These are phyloP conservation scores for Poeciliopsis turrubarensis DNA, from an alignment of 2,113 vertebrate genomes.

Conservation along the genomic window DNA sequence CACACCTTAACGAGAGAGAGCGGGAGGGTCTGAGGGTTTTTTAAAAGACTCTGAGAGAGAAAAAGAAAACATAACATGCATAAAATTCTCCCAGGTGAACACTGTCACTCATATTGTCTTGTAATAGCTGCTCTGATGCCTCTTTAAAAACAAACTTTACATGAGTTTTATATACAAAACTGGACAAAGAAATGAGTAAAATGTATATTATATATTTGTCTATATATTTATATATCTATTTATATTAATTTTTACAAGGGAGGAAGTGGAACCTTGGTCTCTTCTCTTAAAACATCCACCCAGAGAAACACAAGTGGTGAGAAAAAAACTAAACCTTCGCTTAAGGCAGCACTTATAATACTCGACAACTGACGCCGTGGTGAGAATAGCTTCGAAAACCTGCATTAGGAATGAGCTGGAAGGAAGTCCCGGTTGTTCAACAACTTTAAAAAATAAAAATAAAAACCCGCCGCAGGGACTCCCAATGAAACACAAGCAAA, in stretches of 20 bases:
- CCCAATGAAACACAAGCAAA: slow-evolving; percentile 26
- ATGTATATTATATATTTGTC: slow-evolving; percentile 80
- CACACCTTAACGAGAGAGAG: slow-evolving; percentile 66
- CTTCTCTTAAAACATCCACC: slow-evolving; percentile 47
- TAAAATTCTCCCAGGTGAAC: slow-evolving; percentile 78
- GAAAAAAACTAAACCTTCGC: slow-evolving; percentile 41
- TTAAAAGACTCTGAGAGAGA: slow-evolving; percentile 49
- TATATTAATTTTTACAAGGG: slow-evolving; percentile 85
- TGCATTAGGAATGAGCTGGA: slow-evolving; percentile 61
- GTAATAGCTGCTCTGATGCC: slow-evolving; percentile 79
- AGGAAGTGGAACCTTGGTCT: slow-evolving; percentile 83
- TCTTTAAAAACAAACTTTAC: slow-evolving; percentile 78
- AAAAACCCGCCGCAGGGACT: neutral
- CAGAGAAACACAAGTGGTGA: slow-evolving; percentile 43
- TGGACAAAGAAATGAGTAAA: slow-evolving; percentile 79
- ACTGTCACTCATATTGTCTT: slow-evolving; percentile 77
- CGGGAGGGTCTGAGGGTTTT: slow-evolving; percentile 16
- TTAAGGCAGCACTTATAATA: slow-evolving; percentile 69
- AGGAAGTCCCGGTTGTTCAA: slow-evolving; percentile 26
- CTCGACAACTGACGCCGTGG: slow-evolving; percentile 53
- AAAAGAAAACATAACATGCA: slow-evolving; percentile 75
- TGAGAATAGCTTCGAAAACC: slow-evolving; percentile 15
- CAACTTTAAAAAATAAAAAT: neutral
- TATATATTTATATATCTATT: slow-evolving; percentile 81
- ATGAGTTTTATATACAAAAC: slow-evolving; percentile 80